Evolutionary conservation across 2,888 invertebrate genomes (phyloP).

Genomic region (Timandra comae): DNA sequence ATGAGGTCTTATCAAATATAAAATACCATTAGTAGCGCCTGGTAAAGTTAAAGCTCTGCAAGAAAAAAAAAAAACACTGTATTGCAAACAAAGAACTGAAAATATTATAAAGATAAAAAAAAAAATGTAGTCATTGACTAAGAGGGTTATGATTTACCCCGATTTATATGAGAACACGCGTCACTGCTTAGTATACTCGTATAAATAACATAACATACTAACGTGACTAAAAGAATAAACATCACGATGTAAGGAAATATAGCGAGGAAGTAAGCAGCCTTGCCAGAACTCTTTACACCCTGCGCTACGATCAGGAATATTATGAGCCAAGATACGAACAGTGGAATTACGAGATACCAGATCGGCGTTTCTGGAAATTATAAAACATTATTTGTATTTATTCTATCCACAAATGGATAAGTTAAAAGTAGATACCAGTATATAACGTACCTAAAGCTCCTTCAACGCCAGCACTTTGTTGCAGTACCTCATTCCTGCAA

Average conservation of each 20-base stretch:
- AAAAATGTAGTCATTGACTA: background rate
- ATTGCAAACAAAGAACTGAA: background rate
- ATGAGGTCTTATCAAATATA: background rate
- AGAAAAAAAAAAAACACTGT: conserved; percentile 10
- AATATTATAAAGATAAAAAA: too few species aligned
- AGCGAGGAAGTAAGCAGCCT: conserved; percentile 92
- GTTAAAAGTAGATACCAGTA: too few species aligned
- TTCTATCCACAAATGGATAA: too few species aligned
- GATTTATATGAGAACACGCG: background rate
- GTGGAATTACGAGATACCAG: conserved; percentile 81
- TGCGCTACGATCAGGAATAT: conserved; percentile 82
- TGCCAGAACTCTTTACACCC: conserved; percentile 87
- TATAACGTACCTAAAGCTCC: conserved; percentile 55
- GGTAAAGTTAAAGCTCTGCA: conserved; percentile 77
- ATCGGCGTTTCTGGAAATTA: conserved; percentile 73
- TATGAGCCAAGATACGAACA: conserved; percentile 81
- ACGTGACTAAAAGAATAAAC: conserved; percentile 81
- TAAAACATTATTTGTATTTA: too few species aligned
- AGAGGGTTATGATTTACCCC: background rate
- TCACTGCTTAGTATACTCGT: background rate
- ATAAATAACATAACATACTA: conserved; percentile 16
- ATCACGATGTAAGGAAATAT: conserved; percentile 89
- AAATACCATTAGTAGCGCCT: conserved; percentile 74
- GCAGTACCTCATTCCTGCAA: conserved; percentile 55
- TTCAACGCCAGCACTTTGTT: conserved; percentile 54